These are phyloP conservation scores for Orthonychiurus folsomi DNA, from an alignment of 2,888 invertebrate genomes.

Conservation along the genomic window DNA sequence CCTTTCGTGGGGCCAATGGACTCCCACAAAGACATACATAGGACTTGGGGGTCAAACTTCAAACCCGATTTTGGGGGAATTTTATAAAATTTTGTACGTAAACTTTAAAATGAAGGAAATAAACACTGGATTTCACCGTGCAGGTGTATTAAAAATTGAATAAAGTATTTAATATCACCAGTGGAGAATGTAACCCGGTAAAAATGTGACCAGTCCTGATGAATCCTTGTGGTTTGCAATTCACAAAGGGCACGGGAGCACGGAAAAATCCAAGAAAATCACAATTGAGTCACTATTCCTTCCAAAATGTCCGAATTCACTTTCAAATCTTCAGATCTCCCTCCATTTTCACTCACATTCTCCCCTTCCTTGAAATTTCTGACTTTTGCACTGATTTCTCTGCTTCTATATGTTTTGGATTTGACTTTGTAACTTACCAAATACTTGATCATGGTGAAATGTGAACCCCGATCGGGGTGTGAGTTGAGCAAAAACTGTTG, in stretches of 20 bases:
- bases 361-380: conserved; percentile 1
- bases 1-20: too few relatives aligned
- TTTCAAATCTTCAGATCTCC: background rate
- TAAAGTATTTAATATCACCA: too few relatives aligned
- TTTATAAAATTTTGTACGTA: conserved; percentile 1
- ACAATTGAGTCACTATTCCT: conserved; percentile 1
- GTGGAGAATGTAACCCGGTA: too few relatives aligned
- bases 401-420: background rate
- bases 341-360: background rate
- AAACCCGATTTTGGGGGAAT: conserved; percentile 2
- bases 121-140: too few relatives aligned
- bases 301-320: conserved; percentile 2
- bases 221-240: too few relatives aligned
- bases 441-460: conserved; percentile 39
- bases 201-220: too few relatives aligned
- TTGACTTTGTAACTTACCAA: conserved; percentile 30
- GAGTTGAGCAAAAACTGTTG: conserved; percentile 26
- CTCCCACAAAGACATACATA: too few relatives aligned
- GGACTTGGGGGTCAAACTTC: too few relatives aligned
- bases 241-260: too few relatives aligned
- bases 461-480: conserved; percentile 33
- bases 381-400: background rate
- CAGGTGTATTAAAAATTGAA: too few relatives aligned
- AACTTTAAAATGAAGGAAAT: too few relatives aligned
- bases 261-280: too few relatives aligned